Base-by-base conservation (phyloP, 2,113 vertebrate species). In the Eptesicus fuscus region DNA sequence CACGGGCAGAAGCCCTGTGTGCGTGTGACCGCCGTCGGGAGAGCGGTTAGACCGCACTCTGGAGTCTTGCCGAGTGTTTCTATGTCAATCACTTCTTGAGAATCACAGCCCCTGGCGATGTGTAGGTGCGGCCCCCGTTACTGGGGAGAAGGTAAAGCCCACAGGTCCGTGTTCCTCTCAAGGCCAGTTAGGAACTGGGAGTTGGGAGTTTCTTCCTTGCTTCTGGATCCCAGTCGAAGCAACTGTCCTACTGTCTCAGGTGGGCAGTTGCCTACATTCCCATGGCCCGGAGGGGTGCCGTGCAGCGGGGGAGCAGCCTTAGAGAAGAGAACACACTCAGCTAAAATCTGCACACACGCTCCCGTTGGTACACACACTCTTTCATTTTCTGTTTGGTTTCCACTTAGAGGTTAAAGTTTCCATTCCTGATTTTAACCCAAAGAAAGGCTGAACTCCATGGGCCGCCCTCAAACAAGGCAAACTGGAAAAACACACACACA, bases 381-480 rank as follows among this genome's bases (percentile, higher is more conserved):
- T 63, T 97, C 83, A 17, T 88, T 83, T 93, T 95, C 87, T 82
- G 30, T 83, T 79, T 67, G n/a, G 80, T 96, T 96, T 88, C 92
- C 93, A 95, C 49, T 90, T 32, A 84, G 88, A 96, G 59, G 89
- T 93, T 90, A 90, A 73, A 93, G 44, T 94, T 97, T 97, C 94
- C 94, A 90, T 37, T 93, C 76, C 76, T 93, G 90, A 53, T 85
- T 89, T 95, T 65, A 96, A 94, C 92, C 53, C 89, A 40, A 32
- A 95, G 91, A 86, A 86, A 84, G 23, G 79, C 86, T 67, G 25
- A 80, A 88, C 88, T 97, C 80, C 84, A 90, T 4, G 14, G 70
- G 67, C 83, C 51, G 30, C 65, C 78, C 90, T 84, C n/a, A 30
- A 85, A 40, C 44, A 69, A 73, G 37, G 23, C 37, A 61, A 92